phyloP scores from a whole-genome alignment of 2,113 vertebrate species.

The Cyphomyrus discorhynchus region DNA sequence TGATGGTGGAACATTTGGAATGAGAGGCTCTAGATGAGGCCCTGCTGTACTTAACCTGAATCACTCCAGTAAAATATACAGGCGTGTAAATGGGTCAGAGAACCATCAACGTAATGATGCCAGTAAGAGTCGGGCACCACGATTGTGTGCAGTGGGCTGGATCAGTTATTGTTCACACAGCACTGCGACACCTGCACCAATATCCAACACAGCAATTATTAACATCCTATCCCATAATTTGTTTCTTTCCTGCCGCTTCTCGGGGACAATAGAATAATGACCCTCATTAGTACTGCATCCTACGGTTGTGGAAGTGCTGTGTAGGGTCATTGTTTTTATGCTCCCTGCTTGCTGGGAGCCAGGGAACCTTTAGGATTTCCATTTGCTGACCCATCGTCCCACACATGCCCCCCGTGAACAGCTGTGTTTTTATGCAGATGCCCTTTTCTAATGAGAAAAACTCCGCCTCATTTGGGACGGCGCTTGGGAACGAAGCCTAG shows the following conservation, averaged over 20 bases:
- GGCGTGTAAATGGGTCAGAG: background rate
- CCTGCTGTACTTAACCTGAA: background rate
- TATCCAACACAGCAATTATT: background rate
- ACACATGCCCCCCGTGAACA: background rate
- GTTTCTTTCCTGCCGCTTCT: background rate
- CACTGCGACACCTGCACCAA: background rate
- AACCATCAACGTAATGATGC: background rate
- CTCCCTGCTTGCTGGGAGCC: background rate
- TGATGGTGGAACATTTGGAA: background rate
- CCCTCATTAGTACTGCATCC: background rate
- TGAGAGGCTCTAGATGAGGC: background rate
- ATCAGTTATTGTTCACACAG: background rate
- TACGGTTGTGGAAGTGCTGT: background rate
- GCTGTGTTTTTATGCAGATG: background rate
- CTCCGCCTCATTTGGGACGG: background rate
- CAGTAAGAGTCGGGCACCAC: background rate
- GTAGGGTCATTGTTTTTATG: background rate
- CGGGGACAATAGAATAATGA: background rate
- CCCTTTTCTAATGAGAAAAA: background rate
- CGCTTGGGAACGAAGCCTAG: background rate
- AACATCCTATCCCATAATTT: background rate
- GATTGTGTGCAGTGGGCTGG: background rate
- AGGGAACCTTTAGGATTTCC: conserved; percentile 4
- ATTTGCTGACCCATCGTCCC: background rate
- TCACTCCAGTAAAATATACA: background rate